Evolutionary conservation across 2,113 vertebrate genomes (phyloP), one percentile per base, ranked within the genome.

Genomic region (Equus quagga): DNA sequence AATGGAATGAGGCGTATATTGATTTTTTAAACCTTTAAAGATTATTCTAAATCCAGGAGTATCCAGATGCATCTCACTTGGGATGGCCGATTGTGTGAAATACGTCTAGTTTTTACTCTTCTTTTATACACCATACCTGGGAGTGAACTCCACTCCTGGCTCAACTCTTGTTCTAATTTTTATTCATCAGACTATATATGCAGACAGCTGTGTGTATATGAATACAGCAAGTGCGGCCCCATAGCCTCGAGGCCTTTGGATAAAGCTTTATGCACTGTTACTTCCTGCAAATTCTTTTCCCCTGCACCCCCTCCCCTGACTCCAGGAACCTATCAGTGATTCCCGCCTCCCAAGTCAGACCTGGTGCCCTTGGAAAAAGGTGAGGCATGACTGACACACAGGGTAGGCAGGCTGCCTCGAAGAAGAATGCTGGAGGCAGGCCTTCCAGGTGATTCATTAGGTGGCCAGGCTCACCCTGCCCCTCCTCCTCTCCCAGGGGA

Each of bases 381-480:
- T 33, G 62, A 65, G 54, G 86, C 44, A 51, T 62, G 88, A 95
- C 2, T 76, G 64, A 94, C 89, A 96, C 2, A 2, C 83, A 19
- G 8, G 36, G 80, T 15, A 91, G 72, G 44, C 93, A 89, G 90
- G 70, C 24, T 1, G 2, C 21, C 1, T 41, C 36, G 36, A 15
- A 36, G 18, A 54, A 26, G 19, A 80, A 18, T 65, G 64, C 33
- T 62, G 49, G 94, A 96, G 70, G 58, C 0, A 15, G 92, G 17
- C 23, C 75, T 96, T 86, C 89, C 62, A 62, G 89, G n/a, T 89
- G 89, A 94, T 85, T 96, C 91, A 44, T 0, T 3, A 31, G 51
- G 49, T 17, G 60, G 60, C 80, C 36, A 0, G 17, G 67, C 96
- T 80, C 14, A 14, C 51, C 97, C 84, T 11, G 92, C 5, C 23